phyloP scores from a whole-genome alignment of 2,113 vertebrate species.

The Megaceryle maxima region DNA sequence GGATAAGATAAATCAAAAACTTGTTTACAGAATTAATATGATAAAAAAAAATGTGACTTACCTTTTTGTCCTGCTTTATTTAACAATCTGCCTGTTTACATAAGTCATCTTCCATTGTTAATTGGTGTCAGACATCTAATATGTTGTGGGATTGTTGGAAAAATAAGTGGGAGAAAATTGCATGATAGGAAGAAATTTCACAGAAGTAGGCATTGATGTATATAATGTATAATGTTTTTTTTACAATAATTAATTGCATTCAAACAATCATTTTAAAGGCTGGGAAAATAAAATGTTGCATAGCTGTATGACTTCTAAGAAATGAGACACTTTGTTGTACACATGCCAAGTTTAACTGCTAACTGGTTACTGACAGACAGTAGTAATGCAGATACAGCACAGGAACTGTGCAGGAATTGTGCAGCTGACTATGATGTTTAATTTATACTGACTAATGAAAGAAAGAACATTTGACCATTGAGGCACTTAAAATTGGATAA shows the following conservation, averaged over 20 bases:
- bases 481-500: background rate
- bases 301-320: background rate
- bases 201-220: background rate
- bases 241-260: background rate
- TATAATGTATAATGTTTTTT: background rate
- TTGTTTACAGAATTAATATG: slow-evolving; percentile 66
- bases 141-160: background rate
- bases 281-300: background rate
- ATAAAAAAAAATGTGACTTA: slow-evolving; percentile 62
- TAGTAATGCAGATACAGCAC: background rate
- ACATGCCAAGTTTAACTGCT: background rate
- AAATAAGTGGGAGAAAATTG: background rate
- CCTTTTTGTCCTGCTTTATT: slow-evolving; percentile 47
- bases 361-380: background rate
- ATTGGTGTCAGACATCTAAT: slow-evolving; percentile 51
- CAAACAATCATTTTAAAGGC: background rate
- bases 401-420: background rate
- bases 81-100: slow-evolving; percentile 50
- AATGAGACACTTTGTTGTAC: background rate
- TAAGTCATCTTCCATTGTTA: slow-evolving; percentile 63
- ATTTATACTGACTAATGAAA: background rate
- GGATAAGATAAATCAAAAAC: slow-evolving; percentile 56
- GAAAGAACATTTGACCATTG: background rate
- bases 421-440: background rate
- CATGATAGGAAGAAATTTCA: background rate